A percentile compares a stretch with the other conserved stretches of the same genome.
Conservation (phyloP, 1,140 invertebrate genomes). For the Orius insidiosus region DNA sequence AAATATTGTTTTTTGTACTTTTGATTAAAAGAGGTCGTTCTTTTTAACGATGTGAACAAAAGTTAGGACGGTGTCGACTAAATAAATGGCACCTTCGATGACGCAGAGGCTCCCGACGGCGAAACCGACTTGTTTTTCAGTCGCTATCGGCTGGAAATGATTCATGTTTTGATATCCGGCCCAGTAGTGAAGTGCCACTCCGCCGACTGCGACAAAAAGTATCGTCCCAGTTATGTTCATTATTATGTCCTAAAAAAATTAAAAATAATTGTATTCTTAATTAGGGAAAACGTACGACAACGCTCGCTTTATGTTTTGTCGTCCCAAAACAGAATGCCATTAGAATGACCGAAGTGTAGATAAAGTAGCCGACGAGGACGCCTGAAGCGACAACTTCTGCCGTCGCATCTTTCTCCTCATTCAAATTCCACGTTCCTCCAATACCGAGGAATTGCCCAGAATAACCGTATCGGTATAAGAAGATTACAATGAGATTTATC, state of each 20-base stretch:
- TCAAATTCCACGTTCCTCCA: conserved; percentile 73
- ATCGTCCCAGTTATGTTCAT: conserved; percentile 74
- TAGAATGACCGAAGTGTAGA: conserved; percentile 26
- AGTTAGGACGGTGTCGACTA: conserved; percentile 56
- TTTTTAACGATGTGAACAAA: conserved; percentile 47
- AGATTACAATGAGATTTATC: conserved; percentile 58
- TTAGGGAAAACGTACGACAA: conserved; percentile 36
- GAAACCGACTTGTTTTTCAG: conserved; percentile 57
- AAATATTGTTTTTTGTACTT: too few relatives aligned
- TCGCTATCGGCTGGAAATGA: conserved; percentile 43
- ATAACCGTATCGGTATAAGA: conserved; percentile 65
- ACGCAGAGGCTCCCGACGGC: conserved; percentile 61
- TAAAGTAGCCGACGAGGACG: conserved; percentile 66
- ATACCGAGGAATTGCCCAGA: conserved; percentile 63
- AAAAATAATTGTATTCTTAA: too few relatives aligned
- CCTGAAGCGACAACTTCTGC: conserved; percentile 73
- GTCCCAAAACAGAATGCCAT: conserved; percentile 42
- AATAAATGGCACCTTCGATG: conserved; percentile 53
- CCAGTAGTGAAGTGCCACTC: conserved; percentile 72
- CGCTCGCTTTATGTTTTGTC: conserved; percentile 48
- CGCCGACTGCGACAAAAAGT: conserved; percentile 65
- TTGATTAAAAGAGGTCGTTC: conserved; percentile 5
- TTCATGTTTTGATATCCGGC: conserved; percentile 59
- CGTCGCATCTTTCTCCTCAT: conserved; percentile 69
- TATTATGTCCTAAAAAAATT: conserved; percentile 48